Percentiles rank a stretch among this genome's conserved stretches.
Conservation (phyloP, 2,888 invertebrate species). For the Agelastica alni region DNA sequence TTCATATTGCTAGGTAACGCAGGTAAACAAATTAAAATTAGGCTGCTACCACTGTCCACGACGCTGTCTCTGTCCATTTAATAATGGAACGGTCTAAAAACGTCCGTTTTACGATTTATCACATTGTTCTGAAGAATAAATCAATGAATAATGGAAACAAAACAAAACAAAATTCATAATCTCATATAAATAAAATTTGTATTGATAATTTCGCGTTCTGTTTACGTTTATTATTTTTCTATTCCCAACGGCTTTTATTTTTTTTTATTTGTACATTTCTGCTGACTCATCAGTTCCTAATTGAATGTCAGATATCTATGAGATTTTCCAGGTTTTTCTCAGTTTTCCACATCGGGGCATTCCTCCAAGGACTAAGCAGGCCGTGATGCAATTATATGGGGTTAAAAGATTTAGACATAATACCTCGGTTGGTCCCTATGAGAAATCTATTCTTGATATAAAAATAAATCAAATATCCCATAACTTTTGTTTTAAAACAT, state of each 20-base stretch:
- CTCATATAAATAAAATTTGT: no score
- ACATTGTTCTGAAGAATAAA: no score
- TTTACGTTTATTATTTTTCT: neutral
- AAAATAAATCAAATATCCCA: constrained; percentile 36
- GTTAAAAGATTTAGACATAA: constrained; percentile 41
- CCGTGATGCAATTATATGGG: constrained; percentile 45
- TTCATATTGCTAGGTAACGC: no score
- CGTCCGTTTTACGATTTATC: no score
- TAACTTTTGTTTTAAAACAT: no score
- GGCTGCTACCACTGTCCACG: no score
- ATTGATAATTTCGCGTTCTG: no score
- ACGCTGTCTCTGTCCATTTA: no score
- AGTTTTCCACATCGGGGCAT: constrained; percentile 29
- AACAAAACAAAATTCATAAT: no score
- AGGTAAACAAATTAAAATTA: no score
- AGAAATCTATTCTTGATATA: constrained; percentile 29
- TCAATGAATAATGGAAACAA: no score
- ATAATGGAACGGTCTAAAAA: no score
- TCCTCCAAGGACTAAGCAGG: constrained; percentile 32
- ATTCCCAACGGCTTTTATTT: neutral
- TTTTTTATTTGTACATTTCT: constrained; percentile 4
- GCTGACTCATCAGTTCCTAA: constrained; percentile 34
- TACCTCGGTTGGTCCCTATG: constrained; percentile 31
- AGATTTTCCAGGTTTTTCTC: constrained; percentile 21
- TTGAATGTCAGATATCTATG: constrained; percentile 34